These are phyloP conservation scores for Anguilla megastoma DNA, from an alignment of 2,797 vertebrate genomes.

Conservation along the genomic window DNA sequence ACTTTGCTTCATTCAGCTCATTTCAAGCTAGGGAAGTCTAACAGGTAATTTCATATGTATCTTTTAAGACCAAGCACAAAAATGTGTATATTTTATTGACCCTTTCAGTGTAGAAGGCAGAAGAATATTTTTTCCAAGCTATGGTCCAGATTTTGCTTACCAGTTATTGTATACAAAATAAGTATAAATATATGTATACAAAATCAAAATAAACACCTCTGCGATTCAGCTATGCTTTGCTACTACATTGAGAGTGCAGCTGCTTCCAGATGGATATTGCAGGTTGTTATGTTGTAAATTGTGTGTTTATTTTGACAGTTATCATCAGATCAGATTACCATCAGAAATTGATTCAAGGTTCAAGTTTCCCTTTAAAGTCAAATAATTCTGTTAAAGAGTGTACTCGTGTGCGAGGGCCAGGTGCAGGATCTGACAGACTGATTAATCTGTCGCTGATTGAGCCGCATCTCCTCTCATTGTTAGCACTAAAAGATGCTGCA, in stretches of 20 bases:
- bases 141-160: no score
- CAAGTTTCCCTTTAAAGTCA: neutral
- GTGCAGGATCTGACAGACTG: neutral
- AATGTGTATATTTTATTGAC: neutral
- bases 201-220: no score
- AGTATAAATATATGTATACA: no score
- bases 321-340: neutral
- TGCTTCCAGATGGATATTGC: no score
- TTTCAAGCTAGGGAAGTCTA: neutral
- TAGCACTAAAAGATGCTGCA: neutral
- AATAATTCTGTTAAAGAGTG: neutral
- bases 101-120: no score
- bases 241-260: no score
- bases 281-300: no score
- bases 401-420: neutral
- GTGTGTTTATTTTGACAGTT: no score
- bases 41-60: neutral
- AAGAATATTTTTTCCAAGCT: no score
- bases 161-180: no score
- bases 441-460: slow-evolving; percentile 3
- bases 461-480: neutral
- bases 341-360: neutral
- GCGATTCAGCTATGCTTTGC: no score
- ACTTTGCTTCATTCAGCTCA: neutral
- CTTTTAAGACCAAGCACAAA: neutral